Base-by-base conservation (phyloP, 2,888 invertebrate genomes). In the Stramonita haemastoma region DNA sequence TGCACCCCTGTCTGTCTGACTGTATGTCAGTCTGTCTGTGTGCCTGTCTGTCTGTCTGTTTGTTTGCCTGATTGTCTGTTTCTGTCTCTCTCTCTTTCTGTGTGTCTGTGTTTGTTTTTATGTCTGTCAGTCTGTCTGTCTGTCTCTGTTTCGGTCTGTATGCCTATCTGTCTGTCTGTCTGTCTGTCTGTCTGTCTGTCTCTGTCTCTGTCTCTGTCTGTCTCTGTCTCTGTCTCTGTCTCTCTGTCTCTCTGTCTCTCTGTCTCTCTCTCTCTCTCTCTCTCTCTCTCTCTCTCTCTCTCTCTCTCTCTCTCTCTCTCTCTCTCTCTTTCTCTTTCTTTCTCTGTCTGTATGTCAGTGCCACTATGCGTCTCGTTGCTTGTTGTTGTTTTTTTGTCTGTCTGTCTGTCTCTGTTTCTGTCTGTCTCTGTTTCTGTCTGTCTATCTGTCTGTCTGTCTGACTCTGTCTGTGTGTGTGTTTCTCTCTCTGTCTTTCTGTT, bases 131-230 rank as follows among this genome's bases (percentile, higher is more conserved):
- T 79, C 34, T 79, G 22, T 29, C 87, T 81, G 57, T 57, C 77
- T 57, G 29, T 86, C 86, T 86, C 32, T 60, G 66, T 84, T 11
- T 46, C 84, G 46, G 5, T 46, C 57, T 57, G 46, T 57, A 26
- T 57, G 46, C 32, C 86, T 66, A 60, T 86, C 60, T 86, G 32
- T 86, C 86, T n/a, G 57, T 56, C 29, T 56, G 29, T n/a, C 84
- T 56, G 57, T 57, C n/a, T 56, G n/a, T 84, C 84, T 29, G 56
- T 84, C 34, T n/a, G 73, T n/a, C 11, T 29, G 0, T 66, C 36
- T 46, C 46, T 66, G 1, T 66, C 66, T 66, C 1, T 13, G 26
- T 34, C 57, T 29, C n/a, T 15, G 17, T n/a, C 6, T 56, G 17
- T 46, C 22, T 13, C 29, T 66, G 19, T 66, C 5, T 66, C 66